These are phyloP conservation scores for Ypsolopha sequella DNA, from an alignment of 2,888 invertebrate species.

Conservation along the genomic window DNA sequence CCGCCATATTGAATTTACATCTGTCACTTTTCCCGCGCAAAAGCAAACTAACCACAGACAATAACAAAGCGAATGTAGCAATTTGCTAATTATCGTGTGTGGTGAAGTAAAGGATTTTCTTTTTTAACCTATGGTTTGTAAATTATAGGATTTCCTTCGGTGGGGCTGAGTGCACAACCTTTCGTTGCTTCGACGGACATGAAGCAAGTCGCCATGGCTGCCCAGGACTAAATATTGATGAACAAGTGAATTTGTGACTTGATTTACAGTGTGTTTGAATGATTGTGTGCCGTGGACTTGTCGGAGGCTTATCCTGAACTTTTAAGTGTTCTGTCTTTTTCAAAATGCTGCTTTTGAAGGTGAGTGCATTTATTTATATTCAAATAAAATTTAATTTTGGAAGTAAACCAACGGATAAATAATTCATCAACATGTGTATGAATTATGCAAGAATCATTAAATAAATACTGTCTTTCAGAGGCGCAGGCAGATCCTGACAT, in stretches of 20 bases:
- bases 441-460: too few relatives aligned
- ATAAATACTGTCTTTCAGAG: too few relatives aligned
- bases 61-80: slow-evolving; percentile 7
- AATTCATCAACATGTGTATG: too few relatives aligned
- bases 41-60: slow-evolving; percentile 5
- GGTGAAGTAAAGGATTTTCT: slow-evolving; percentile 42
- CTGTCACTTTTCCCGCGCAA: slow-evolving; percentile 23
- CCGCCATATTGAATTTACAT: slow-evolving; percentile 2
- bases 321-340: neutral
- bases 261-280: neutral
- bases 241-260: neutral
- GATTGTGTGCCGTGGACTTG: neutral
- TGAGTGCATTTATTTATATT: neutral
- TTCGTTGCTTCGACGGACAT: slow-evolving; percentile 32
- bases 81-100: slow-evolving; percentile 36
- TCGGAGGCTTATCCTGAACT: neutral
- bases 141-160: slow-evolving; percentile 62
- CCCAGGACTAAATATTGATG: neutral
- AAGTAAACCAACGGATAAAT: too few relatives aligned
- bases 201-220: slow-evolving; percentile 22
- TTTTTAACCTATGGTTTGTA: slow-evolving; percentile 46
- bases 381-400: too few relatives aligned
- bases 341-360: slow-evolving; percentile 4
- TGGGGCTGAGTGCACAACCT: slow-evolving; percentile 35
- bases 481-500: too few relatives aligned